Base-by-base conservation (phyloP, 2,888 invertebrate species). In the Caenorhabditis afra region DNA sequence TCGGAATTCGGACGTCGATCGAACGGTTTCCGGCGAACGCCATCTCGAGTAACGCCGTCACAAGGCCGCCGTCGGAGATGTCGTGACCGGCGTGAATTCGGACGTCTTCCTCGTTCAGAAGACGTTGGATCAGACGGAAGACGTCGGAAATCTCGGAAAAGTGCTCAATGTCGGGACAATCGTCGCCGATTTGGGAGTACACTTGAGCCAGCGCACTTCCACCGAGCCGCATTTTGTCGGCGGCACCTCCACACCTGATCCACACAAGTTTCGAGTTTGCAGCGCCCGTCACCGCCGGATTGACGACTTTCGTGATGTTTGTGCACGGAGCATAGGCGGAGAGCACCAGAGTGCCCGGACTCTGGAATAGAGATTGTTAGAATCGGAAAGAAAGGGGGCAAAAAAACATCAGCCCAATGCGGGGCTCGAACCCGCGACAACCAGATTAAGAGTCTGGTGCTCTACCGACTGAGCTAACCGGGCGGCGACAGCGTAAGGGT, bases 251-350 rank as follows among this genome's bases (percentile, higher is more conserved):
- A 62, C 61, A 67, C 47, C 59, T 70, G n/a, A 71, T 35, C 62
- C 61, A 67, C 16, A 71, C 23, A 8, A 59, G 93, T 35, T 44
- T 52, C 22, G 64, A 57, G 8, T 23, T 44, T 3, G 20, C 7
- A 20, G 64, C 20, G 11, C 66, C 93, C 91, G 95, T 95, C 1
- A 98, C 92, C 88, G 96, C 96, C 0, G 98, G 97, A n/a, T 97
- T 97, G 0, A 97, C 93, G 45, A 93, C 92, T 57, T 94, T 93
- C 5, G 93, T 93, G 16, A 99, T 93, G 90, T 99, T 95, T 0
- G 95, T 95, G 91, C 97, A 97, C 0, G 96, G 95, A 0, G 95
- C 97, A 91, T 98, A 99, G 0, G 95, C 94, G 0, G 97, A 97
- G n/a, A 99, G 93, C 0, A 98, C 98, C 62, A 98, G 92, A 0